Conservation (phyloP, 2,797 vertebrate genomes). For the Sebastes trivittatus region DNA sequence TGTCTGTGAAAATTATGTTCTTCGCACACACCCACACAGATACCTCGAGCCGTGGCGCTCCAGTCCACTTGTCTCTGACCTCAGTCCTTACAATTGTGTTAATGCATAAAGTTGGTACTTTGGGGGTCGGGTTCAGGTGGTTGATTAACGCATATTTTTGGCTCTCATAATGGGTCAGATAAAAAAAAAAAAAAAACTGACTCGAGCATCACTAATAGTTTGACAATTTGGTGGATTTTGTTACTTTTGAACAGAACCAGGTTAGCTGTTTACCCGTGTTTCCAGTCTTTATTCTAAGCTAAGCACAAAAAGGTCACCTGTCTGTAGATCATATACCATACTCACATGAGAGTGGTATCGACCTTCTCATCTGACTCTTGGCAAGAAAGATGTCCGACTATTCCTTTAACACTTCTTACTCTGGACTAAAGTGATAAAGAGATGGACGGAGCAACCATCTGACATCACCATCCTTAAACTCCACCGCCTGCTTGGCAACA, state of each 20-base stretch:
- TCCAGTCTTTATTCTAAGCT: neutral
- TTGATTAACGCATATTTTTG: too few species aligned
- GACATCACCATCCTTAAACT: neutral
- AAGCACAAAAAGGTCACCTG: neutral
- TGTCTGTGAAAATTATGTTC: too few species aligned
- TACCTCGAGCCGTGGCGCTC: too few species aligned
- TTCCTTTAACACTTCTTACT: neutral
- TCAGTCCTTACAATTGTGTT: too few species aligned
- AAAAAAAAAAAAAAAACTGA: too few species aligned
- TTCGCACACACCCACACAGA: too few species aligned
- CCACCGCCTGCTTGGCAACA: conserved; percentile 1
- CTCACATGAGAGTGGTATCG: neutral
- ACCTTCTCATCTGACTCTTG: neutral
- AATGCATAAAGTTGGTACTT: too few species aligned
- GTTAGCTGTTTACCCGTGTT: neutral
- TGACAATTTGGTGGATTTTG: neutral
- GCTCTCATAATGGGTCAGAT: too few species aligned
- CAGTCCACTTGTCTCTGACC: too few species aligned
- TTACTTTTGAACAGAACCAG: neutral
- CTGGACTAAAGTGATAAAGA: neutral
- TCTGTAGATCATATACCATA: neutral
- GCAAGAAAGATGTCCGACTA: neutral
- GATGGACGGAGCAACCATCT: neutral
- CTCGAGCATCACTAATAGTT: neutral
- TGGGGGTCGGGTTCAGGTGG: too few species aligned